Evolutionary conservation across 2,888 invertebrate species (phyloP).

Genomic region (Acanthococcus lagerstroemiae): DNA sequence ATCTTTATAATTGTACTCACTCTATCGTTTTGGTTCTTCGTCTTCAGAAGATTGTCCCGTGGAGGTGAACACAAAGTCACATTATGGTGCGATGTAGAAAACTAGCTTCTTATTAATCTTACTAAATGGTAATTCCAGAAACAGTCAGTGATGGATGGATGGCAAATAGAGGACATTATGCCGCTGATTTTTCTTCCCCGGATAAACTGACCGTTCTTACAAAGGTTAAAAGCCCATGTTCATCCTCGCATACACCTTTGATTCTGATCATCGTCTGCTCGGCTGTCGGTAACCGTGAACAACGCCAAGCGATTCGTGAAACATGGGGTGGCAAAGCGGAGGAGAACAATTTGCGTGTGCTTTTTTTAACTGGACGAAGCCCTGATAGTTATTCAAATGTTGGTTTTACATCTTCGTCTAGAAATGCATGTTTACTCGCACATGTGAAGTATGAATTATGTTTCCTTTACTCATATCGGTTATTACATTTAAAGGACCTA

Average conservation of each 20-base stretch:
- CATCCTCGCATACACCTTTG: conserved; percentile 39
- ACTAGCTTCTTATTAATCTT: too few relatives aligned
- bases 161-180: not conserved
- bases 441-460: too few relatives aligned
- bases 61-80: too few relatives aligned
- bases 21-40: too few relatives aligned
- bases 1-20: too few relatives aligned
- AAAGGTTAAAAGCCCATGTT: not conserved
- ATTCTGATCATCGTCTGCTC: conserved; percentile 68
- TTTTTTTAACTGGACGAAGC: not conserved
- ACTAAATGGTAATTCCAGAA: too few relatives aligned
- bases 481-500: conserved; percentile 51
- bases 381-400: not conserved
- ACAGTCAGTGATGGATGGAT: not conserved
- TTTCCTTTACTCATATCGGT: too few relatives aligned
- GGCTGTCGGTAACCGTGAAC: conserved; percentile 55
- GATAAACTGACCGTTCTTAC: conserved; percentile 7
- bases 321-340: conserved; percentile 51
- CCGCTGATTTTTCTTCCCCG: not conserved
- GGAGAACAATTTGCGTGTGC: not conserved
- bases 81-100: too few relatives aligned
- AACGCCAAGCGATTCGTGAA: conserved; percentile 56
- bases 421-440: too few relatives aligned
- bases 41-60: too few relatives aligned
- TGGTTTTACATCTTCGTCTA: not conserved